These are phyloP conservation scores for Oeneis ivallda DNA, from an alignment of 2,888 invertebrate species.

Conservation along the genomic window DNA sequence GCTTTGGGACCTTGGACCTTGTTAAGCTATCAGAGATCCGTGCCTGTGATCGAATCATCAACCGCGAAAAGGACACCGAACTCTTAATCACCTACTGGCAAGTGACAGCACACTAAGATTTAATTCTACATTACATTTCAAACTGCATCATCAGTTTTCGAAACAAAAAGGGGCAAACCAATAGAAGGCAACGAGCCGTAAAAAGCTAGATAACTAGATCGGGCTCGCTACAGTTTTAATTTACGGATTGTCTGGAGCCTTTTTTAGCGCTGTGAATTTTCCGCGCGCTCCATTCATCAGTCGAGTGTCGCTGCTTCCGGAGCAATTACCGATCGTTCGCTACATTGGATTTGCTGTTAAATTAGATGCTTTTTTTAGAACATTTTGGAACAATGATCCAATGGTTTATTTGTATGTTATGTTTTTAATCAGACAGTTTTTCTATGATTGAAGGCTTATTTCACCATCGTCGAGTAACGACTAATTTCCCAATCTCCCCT, in stretches of 20 bases:
- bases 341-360: constrained; percentile 13
- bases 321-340: constrained; percentile 29
- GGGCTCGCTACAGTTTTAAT: constrained; percentile 13
- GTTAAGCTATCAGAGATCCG: too few species aligned
- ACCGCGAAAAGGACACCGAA: too few species aligned
- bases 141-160: not conserved
- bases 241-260: constrained; percentile 21
- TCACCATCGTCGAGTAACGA: too few species aligned
- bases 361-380: not conserved
- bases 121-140: not conserved
- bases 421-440: too few species aligned
- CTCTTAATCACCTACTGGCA: too few species aligned
- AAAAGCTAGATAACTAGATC: constrained; percentile 17
- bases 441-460: too few species aligned
- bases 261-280: constrained; percentile 28
- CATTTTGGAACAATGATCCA: not conserved
- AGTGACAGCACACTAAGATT: too few species aligned
- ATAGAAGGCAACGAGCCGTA: constrained; percentile 13
- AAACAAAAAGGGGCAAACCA: not conserved
- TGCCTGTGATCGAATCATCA: too few species aligned
- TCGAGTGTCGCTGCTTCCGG: constrained; percentile 40
- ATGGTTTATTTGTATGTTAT: not conserved
- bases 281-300: constrained; percentile 36
- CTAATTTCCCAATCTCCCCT: too few species aligned
- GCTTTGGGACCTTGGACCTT: too few species aligned